These are phyloP conservation scores for Cephus runcator DNA, from an alignment of 2,888 invertebrate genomes.

Conservation along the genomic window DNA sequence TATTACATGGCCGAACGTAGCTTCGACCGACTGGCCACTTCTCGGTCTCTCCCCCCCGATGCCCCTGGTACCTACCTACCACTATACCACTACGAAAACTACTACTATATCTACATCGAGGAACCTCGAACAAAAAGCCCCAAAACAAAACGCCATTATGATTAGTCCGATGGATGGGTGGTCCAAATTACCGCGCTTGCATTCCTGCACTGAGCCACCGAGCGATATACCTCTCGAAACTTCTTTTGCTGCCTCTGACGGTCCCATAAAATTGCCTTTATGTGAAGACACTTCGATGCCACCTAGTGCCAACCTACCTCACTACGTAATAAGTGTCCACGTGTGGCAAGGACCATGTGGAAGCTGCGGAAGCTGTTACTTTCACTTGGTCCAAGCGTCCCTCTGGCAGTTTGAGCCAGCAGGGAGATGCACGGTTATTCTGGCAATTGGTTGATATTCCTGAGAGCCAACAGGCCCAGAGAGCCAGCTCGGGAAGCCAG, in stretches of 20 bases:
- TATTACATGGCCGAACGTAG: constrained; percentile 57
- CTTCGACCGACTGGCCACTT: constrained; percentile 41
- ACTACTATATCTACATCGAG: neutral
- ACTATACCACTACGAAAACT: constrained; percentile 7
- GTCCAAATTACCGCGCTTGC: constrained; percentile 57
- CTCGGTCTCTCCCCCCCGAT: constrained; percentile 3
- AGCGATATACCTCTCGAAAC: neutral
- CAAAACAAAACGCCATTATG: constrained; percentile 60
- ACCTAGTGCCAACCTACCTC: neutral
- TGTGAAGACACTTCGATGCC: constrained; percentile 29
- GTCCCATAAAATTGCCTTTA: constrained; percentile 18
- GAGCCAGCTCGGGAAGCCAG: too few species aligned
- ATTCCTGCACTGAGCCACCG: constrained; percentile 31
- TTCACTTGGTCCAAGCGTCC: neutral
- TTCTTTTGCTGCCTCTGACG: neutral
- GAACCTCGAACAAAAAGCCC: constrained; percentile 42
- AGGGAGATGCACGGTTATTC: neutral
- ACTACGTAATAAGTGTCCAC: neutral
- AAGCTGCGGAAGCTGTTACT: neutral
- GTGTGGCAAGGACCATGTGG: neutral
- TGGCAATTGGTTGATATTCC: neutral
- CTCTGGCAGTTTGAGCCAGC: neutral
- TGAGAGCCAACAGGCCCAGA: neutral
- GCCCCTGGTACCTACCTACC: constrained; percentile 19
- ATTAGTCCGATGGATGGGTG: constrained; percentile 59